Conservation (phyloP, 2,113 vertebrate genomes). For the Nothocercus julius region DNA sequence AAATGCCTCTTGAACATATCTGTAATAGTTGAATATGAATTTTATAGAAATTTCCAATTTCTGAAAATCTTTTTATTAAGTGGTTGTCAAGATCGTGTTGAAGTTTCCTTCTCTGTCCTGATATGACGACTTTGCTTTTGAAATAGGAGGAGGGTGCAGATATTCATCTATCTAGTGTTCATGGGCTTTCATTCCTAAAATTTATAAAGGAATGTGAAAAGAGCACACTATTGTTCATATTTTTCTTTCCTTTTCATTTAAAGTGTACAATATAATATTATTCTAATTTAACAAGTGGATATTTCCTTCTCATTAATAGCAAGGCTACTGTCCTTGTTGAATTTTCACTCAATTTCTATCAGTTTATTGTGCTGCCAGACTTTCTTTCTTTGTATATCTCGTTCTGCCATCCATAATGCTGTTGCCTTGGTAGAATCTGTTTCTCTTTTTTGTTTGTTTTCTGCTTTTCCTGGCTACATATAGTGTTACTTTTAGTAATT, state of each 20-base stretch:
- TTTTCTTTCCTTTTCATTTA: background rate
- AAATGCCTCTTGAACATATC: background rate
- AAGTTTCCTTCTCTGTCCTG: background rate
- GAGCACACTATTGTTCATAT: background rate
- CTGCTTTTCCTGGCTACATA: background rate
- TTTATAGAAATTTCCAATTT: background rate
- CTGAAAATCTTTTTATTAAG: slow-evolving; percentile 8
- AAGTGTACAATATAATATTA: background rate
- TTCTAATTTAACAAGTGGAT: background rate
- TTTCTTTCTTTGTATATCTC: background rate
- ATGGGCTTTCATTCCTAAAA: slow-evolving; percentile 13
- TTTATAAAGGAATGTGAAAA: background rate
- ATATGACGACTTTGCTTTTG: background rate
- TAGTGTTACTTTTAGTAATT: background rate
- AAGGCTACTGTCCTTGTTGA: background rate
- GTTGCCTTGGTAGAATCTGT: background rate
- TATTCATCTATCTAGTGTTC: background rate
- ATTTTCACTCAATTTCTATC: background rate
- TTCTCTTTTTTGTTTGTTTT: background rate
- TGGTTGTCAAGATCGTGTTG: background rate
- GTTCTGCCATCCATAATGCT: background rate
- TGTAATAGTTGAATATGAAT: background rate
- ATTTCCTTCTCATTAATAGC: background rate
- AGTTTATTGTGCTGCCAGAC: background rate
- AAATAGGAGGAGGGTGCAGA: background rate